These are phyloP conservation scores for Catalaphyllia jardinei DNA, from an alignment of 64 coral and sea anemone species.

Conservation along the genomic window DNA sequence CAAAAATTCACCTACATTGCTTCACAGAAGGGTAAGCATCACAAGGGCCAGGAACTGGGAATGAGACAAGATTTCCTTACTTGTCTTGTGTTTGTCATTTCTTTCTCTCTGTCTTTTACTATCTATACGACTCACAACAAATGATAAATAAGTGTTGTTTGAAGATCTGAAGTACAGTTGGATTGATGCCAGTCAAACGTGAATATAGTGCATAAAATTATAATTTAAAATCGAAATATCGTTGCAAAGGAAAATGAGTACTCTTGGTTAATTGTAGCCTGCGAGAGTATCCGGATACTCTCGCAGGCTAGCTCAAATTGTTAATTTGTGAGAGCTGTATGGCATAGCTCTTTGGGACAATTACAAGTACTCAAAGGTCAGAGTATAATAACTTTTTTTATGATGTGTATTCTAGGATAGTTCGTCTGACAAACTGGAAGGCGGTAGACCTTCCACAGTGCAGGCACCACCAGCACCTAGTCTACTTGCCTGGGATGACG, in stretches of 20 bases:
- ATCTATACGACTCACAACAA: too few relatives aligned
- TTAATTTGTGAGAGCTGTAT: not conserved
- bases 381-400: not conserved
- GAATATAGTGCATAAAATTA: too few relatives aligned
- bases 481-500: slow-evolving; percentile 51
- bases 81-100: not conserved
- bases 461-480: slow-evolving; percentile 13
- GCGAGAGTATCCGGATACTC: too few relatives aligned
- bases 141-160: too few relatives aligned
- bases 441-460: not conserved
- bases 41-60: not conserved
- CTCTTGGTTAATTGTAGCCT: too few relatives aligned
- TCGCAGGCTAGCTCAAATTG: too few relatives aligned
- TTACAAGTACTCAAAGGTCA: not conserved
- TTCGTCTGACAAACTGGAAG: slow-evolving; percentile 49
- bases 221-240: too few relatives aligned
- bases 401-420: slow-evolving; percentile 43
- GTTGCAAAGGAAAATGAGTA: too few relatives aligned
- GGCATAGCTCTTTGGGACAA: not conserved
- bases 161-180: too few relatives aligned
- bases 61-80: not conserved
- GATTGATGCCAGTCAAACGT: too few relatives aligned
- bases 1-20: not conserved
- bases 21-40: slow-evolving; percentile 5
- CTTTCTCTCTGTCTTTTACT: too few relatives aligned